phyloP scores from a whole-genome alignment of 23 tunicate genomes.

The Ascidia mentula region DNA sequence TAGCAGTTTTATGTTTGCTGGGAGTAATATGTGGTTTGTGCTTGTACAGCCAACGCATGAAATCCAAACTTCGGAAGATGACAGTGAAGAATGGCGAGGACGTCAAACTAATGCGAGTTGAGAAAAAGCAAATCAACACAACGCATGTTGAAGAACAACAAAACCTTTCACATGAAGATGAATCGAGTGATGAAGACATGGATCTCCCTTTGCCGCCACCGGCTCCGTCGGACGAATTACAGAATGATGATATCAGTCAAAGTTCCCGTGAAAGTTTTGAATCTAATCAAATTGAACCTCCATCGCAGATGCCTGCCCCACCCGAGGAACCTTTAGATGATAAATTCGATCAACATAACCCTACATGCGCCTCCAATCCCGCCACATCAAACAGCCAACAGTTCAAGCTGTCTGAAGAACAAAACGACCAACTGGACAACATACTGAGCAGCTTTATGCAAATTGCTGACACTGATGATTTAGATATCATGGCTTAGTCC shows the following conservation, averaged over 20 bases:
- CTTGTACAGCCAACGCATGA: not conserved
- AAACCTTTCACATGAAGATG: not conserved
- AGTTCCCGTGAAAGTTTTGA: not conserved
- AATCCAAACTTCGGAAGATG: not conserved
- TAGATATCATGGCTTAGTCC: too few relatives aligned
- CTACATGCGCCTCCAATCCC: too few relatives aligned
- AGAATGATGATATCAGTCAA: not conserved
- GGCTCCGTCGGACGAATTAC: not conserved
- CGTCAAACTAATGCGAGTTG: not conserved
- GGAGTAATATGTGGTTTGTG: not conserved
- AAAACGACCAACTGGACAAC: not conserved
- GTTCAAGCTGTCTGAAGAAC: not conserved
- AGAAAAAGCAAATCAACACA: not conserved
- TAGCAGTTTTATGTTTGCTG: not conserved
- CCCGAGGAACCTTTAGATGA: not conserved
- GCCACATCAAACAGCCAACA: not conserved
- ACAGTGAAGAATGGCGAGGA: not conserved
- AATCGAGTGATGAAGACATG: not conserved
- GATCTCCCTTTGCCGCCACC: not conserved
- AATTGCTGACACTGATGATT: not conserved
- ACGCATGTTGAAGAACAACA: not conserved
- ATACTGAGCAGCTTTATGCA: slow-evolving; percentile 9
- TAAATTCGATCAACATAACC: too few relatives aligned
- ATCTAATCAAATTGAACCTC: not conserved
- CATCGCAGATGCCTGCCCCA: not conserved